Conservation (phyloP, 2,113 vertebrate species). For the Gulo gulo region DNA sequence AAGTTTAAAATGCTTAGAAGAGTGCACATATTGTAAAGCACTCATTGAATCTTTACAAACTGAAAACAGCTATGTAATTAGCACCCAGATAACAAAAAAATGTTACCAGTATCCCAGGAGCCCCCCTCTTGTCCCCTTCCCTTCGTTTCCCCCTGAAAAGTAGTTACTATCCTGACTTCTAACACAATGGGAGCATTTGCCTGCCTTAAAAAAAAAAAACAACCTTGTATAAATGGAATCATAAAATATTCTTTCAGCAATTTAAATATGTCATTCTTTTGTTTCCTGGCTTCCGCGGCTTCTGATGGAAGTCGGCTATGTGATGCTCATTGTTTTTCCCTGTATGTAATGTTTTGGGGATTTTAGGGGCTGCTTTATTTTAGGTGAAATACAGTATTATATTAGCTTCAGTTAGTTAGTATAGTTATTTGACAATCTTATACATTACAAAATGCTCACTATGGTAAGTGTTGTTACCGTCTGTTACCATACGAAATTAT, state of each 20-base stretch:
- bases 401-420: not conserved
- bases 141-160: not conserved
- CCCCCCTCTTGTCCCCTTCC: not conserved
- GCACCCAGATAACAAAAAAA: not conserved
- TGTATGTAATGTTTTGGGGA: not conserved
- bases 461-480: not conserved
- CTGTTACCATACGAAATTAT: not conserved
- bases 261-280: not conserved
- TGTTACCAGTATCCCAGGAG: not conserved
- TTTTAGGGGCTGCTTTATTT: not conserved
- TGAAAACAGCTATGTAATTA: not conserved
- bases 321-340: not conserved
- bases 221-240: not conserved
- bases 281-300: not conserved
- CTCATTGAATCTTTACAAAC: not conserved
- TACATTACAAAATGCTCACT: not conserved
- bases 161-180: not conserved
- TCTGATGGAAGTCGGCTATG: not conserved
- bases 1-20: slow-evolving; percentile 19
- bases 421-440: not conserved
- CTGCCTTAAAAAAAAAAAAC: not conserved
- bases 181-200: slow-evolving; percentile 4
- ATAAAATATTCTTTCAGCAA: not conserved
- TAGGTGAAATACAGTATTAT: not conserved
- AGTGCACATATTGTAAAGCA: not conserved